Percentiles rank a stretch among this genome's conserved stretches.
Evolutionary conservation across 2,113 vertebrate species (phyloP).

Genomic region (Esox niger): DNA sequence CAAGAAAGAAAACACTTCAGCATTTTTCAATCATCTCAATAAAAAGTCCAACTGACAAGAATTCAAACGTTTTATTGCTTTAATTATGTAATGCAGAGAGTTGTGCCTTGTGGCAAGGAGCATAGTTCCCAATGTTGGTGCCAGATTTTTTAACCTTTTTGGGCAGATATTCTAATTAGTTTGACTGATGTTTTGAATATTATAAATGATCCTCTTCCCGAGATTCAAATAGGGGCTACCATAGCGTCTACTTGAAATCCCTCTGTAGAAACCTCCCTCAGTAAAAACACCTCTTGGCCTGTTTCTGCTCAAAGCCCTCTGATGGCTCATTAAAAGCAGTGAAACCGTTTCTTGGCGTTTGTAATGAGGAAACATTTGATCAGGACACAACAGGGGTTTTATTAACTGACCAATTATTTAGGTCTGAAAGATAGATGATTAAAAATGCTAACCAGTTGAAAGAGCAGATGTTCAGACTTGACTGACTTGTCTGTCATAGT

Average conservation of each 20-base stretch:
- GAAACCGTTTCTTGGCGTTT: too few relatives aligned
- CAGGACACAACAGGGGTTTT: too few relatives aligned
- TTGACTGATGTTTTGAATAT: too few relatives aligned
- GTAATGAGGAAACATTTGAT: too few relatives aligned
- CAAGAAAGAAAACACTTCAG: neutral
- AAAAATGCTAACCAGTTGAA: neutral
- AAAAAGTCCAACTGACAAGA: neutral
- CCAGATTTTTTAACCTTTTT: neutral
- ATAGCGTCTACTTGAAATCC: too few relatives aligned
- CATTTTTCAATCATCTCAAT: neutral
- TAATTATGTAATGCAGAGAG: neutral
- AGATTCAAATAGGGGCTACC: too few relatives aligned
- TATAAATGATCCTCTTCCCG: too few relatives aligned
- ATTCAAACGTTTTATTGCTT: neutral
- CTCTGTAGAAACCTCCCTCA: too few relatives aligned
- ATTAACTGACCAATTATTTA: neutral
- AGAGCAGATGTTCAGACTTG: neutral
- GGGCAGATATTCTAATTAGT: too few relatives aligned
- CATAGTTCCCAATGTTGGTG: neutral
- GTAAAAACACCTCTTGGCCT: too few relatives aligned
- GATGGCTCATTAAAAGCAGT: too few relatives aligned
- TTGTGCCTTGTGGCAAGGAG: neutral
- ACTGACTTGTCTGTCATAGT: neutral
- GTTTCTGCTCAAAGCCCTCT: too few relatives aligned
- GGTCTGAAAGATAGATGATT: neutral